A percentile compares a stretch with the other conserved stretches of the same genome.
Conservation (phyloP, 1,140 invertebrate species). For the Idris sp. region DNA sequence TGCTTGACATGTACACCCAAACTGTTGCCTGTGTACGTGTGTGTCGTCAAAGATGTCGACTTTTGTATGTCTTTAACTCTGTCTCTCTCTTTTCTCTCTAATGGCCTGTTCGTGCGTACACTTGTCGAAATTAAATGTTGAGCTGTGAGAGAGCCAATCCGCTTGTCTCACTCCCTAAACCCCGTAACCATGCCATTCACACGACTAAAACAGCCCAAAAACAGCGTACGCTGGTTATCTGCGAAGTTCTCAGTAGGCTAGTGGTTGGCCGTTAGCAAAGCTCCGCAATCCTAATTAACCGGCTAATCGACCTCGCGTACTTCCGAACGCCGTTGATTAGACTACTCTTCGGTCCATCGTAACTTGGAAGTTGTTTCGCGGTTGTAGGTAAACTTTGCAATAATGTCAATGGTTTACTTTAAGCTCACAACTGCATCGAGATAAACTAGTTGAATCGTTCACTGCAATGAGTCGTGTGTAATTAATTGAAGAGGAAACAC, state of each 20-base stretch:
- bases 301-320: conserved; percentile 62
- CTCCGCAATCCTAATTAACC: conserved; percentile 64
- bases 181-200: conserved; percentile 67
- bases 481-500: conserved; percentile 57
- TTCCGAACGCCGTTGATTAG: conserved; percentile 52
- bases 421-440: conserved; percentile 49
- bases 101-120: conserved; percentile 61
- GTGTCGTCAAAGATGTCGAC: conserved; percentile 63
- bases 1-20: conserved; percentile 41
- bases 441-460: conserved; percentile 49
- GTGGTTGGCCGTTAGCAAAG: conserved; percentile 65
- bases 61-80: conserved; percentile 62
- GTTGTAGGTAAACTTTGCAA: conserved; percentile 51
- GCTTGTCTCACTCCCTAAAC: conserved; percentile 62
- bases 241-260: conserved; percentile 65
- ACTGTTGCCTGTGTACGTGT: conserved; percentile 67
- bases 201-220: conserved; percentile 63
- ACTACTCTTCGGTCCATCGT: conserved; percentile 43
- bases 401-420: conserved; percentile 57
- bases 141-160: conserved; percentile 47
- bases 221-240: conserved; percentile 66
- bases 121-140: conserved; percentile 54
- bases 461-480: conserved; percentile 38
- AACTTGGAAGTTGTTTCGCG: conserved; percentile 59
- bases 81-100: conserved; percentile 31